These are phyloP conservation scores for Corythornis leucogaster DNA, from an alignment of 2,797 vertebrate genomes.

Conservation along the genomic window DNA sequence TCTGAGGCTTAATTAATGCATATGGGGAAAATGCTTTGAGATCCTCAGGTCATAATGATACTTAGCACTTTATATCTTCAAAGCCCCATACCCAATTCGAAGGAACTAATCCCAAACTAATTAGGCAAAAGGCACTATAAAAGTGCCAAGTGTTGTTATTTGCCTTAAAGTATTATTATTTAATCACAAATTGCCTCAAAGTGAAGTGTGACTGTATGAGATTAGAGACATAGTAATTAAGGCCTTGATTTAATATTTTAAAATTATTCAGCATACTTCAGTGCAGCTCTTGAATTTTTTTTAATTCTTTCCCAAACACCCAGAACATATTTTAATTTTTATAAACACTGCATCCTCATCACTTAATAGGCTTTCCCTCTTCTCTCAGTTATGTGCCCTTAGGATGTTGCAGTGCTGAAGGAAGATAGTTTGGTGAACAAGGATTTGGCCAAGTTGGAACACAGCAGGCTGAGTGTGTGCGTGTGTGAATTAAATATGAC, in stretches of 20 bases:
- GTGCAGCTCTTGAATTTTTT: slow-evolving; percentile 57
- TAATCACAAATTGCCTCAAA: slow-evolving; percentile 69
- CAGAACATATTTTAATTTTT: slow-evolving; percentile 63
- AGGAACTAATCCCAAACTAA: slow-evolving; percentile 73
- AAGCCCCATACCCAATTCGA: slow-evolving; percentile 65
- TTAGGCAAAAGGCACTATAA: slow-evolving; percentile 73
- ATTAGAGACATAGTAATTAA: slow-evolving; percentile 70
- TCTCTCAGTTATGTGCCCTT: slow-evolving; percentile 42
- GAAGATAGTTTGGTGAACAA: slow-evolving; percentile 59
- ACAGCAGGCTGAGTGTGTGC: not conserved
- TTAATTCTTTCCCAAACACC: slow-evolving; percentile 56
- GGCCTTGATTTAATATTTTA: slow-evolving; percentile 72
- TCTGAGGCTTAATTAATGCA: slow-evolving; percentile 60
- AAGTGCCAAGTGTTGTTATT: slow-evolving; percentile 75
- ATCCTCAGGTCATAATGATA: slow-evolving; percentile 69
- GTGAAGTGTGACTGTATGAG: slow-evolving; percentile 62
- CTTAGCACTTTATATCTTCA: slow-evolving; percentile 74
- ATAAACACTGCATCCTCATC: slow-evolving; percentile 55
- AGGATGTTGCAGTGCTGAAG: slow-evolving; percentile 46
- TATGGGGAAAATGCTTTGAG: slow-evolving; percentile 62
- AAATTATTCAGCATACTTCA: slow-evolving; percentile 71
- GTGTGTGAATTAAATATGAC: slow-evolving; percentile 58
- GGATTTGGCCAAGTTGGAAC: slow-evolving; percentile 48
- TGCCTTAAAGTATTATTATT: slow-evolving; percentile 76
- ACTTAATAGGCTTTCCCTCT: slow-evolving; percentile 62